A percentile compares a stretch with the other conserved stretches of the same genome.
phyloP scores from a whole-genome alignment of 2,113 vertebrate genomes.

The Pteronura brasiliensis region DNA sequence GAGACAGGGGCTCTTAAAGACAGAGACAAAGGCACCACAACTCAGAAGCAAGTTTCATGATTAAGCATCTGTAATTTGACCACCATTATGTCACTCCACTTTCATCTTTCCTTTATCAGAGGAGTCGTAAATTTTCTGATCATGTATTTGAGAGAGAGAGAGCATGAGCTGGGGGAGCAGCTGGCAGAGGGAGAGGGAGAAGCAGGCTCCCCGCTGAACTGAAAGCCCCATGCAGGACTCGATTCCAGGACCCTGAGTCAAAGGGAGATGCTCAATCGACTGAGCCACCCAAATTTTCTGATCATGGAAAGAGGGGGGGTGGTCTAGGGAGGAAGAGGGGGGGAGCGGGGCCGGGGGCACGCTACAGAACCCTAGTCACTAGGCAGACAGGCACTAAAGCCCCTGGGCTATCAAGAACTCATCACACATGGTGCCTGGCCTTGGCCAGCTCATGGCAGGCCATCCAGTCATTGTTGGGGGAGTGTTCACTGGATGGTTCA shows the following conservation, averaged over 20 bases:
- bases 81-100: not conserved
- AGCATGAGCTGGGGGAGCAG: too few relatives aligned
- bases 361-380: not conserved
- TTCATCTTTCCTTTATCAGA: not conserved
- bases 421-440: rapidly evolving
- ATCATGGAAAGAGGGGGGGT: not conserved
- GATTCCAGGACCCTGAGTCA: too few relatives aligned
- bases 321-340: too few relatives aligned
- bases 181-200: too few relatives aligned
- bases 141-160: not conserved
- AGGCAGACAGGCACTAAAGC: not conserved
- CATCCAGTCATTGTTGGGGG: not conserved
- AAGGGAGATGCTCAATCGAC: too few relatives aligned
- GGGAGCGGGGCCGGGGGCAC: too few relatives aligned
- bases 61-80: not conserved
- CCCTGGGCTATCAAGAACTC: not conserved
- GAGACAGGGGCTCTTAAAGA: not conserved
- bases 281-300: not conserved
- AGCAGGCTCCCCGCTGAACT: too few relatives aligned
- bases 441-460: not conserved
- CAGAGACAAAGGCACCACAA: not conserved
- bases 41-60: not conserved
- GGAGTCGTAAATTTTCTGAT: not conserved
- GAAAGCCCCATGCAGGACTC: too few relatives aligned
- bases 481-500: rapidly evolving